Evolutionary conservation across 2,797 vertebrate species (phyloP).

Genomic region (Numenius phaeopus): DNA sequence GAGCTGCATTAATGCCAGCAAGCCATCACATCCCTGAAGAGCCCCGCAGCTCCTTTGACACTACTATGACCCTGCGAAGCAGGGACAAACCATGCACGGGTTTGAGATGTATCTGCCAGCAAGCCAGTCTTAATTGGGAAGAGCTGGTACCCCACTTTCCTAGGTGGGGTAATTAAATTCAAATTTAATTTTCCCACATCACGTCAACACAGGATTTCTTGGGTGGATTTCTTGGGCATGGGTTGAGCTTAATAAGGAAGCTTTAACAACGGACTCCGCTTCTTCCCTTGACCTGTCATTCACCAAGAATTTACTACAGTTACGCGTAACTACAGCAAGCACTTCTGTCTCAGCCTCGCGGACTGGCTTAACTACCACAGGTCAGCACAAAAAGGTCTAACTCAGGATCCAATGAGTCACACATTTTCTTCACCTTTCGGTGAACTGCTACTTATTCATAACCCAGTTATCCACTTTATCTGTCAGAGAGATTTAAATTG

Average conservation of each 20-base stretch:
- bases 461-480: conserved; percentile 41
- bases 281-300: background rate
- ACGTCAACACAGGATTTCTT: background rate
- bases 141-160: background rate
- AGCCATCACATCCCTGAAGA: background rate
- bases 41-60: background rate
- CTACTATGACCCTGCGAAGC: rapidly evolving
- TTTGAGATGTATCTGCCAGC: background rate
- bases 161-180: background rate
- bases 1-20: background rate
- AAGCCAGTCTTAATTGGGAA: background rate
- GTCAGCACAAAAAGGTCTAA: conserved; percentile 32
- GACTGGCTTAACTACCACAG: background rate
- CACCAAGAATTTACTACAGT: background rate
- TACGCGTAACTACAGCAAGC: background rate
- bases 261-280: background rate
- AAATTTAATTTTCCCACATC: background rate
- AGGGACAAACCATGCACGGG: background rate
- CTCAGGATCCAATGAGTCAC: conserved; percentile 27
- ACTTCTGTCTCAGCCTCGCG: background rate
- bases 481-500: conserved; percentile 60
- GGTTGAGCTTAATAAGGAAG: background rate
- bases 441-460: conserved; percentile 66
- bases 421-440: conserved; percentile 50
- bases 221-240: background rate